These are phyloP conservation scores for Dyspetes luteomarginatus DNA, from an alignment of 2,888 invertebrate species.

Conservation along the genomic window DNA sequence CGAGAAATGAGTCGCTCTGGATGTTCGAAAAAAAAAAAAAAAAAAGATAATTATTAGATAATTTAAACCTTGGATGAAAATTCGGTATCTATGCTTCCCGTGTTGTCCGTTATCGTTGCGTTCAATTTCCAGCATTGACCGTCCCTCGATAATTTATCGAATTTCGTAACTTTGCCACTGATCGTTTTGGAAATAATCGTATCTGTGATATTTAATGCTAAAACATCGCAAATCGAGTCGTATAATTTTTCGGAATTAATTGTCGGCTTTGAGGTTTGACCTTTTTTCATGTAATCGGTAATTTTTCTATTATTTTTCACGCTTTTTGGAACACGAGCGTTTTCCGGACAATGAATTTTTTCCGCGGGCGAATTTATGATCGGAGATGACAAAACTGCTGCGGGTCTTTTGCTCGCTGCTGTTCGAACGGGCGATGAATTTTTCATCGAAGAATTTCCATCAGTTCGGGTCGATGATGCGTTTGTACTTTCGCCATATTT, in stretches of 20 bases:
- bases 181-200: slow-evolving; percentile 79
- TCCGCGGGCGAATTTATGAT: slow-evolving; percentile 47
- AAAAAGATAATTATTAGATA: background rate
- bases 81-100: slow-evolving; percentile 85
- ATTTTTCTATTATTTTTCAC: slow-evolving; percentile 66
- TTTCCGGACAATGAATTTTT: slow-evolving; percentile 69
- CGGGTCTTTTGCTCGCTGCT: slow-evolving; percentile 55
- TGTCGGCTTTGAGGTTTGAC: slow-evolving; percentile 12
- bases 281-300: slow-evolving; percentile 68
- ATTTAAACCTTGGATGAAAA: slow-evolving; percentile 85
- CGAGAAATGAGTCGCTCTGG: slow-evolving; percentile 5
- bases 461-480: background rate
- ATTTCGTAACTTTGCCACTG: slow-evolving; percentile 85
- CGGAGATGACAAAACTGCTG: slow-evolving; percentile 65
- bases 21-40: background rate
- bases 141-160: slow-evolving; percentile 85
- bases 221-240: slow-evolving; percentile 73
- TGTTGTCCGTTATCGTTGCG: slow-evolving; percentile 86
- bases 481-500: background rate
- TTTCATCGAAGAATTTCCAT: background rate
- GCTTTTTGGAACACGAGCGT: slow-evolving; percentile 44
- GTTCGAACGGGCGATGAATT: background rate
- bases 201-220: slow-evolving; percentile 62
- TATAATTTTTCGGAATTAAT: slow-evolving; percentile 64
- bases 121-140: slow-evolving; percentile 85